Evolutionary conservation across 2,113 vertebrate genomes (phyloP), one percentile per base, ranked within the genome.

Genomic region (Microtus richardsoni): DNA sequence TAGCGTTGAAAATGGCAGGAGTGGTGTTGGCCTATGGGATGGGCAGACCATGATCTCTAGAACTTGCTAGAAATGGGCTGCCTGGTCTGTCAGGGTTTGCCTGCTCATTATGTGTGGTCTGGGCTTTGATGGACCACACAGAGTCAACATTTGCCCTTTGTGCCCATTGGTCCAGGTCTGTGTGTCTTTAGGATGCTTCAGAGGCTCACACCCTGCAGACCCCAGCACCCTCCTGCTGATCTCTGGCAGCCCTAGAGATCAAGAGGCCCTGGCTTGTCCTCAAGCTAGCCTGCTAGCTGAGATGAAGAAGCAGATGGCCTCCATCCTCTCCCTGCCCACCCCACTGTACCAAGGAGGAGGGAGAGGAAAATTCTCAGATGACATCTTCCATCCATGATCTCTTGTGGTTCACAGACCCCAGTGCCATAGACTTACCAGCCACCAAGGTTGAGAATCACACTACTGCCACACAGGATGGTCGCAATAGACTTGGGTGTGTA

Each of bases 351-450:
- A 22, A 62, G n/a, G 36, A 62, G 3, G 5, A 54, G 30, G 22
- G 24, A 60, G 58, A 73, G 68, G 54, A 16, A 60, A 22, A 44
- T 19, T 24, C 49, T 60, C 47, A 16, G 28, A 7, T 30, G 62
- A 84, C 47, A 41, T 6, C 11, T 58, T 41, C 84, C 44, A 54
- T 44, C 22, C n/a, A 17, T 93, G 52, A 28, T 77, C 64, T 54
- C 79, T 28, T 24, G 2, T 70, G 52, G 60, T 14, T n/a, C 4
- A 24, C 9, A 73, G 68, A 93, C 86, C 73, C 75, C 93, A 93
- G 86, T 6, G 28, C 5, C 68, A 41, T 17, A 68, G 82, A 95
- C 49, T 58, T 90, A 89, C 90, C 90, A 89, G 89, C 80, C 73
- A 79, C 73, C 84, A 94, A 28, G 13, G 22, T 2, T 44, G 30